Percentiles rank a stretch among this genome's conserved stretches.
Evolutionary conservation across 2,113 vertebrate species (phyloP).

Genomic region (Seriola quinqueradiata): DNA sequence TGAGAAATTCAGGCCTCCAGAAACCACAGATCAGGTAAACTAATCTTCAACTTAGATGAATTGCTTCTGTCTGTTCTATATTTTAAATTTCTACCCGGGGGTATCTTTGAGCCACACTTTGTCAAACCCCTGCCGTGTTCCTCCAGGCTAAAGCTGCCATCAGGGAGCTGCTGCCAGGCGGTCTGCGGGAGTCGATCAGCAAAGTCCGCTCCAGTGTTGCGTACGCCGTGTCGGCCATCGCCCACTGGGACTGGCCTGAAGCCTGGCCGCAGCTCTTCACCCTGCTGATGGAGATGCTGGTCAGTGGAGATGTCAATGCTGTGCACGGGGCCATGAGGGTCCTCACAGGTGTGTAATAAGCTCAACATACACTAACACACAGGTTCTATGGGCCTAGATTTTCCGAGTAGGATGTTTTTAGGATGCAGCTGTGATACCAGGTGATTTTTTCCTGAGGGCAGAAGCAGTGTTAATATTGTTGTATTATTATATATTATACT

Average conservation of each 20-base stretch:
- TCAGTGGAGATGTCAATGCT: constrained; percentile 94
- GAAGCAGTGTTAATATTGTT: too few species aligned
- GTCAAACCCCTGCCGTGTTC: not conserved
- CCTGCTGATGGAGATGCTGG: constrained; percentile 98
- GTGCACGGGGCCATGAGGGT: constrained; percentile 99
- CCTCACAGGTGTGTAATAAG: constrained; percentile 89
- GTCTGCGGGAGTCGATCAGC: constrained; percentile 96
- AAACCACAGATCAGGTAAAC: constrained; percentile 95
- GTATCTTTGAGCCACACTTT: not conserved
- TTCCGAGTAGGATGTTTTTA: not conserved
- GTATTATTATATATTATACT: too few species aligned
- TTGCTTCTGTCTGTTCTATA: not conserved
- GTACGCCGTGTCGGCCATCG: constrained; percentile 97
- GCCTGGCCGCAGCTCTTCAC: constrained; percentile 98
- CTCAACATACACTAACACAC: not conserved
- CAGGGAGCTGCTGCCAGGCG: constrained; percentile 91
- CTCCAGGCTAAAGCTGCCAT: constrained; percentile 94
- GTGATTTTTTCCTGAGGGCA: too few species aligned
- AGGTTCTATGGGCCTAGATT: not conserved
- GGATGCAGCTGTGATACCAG: too few species aligned
- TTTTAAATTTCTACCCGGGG: not conserved
- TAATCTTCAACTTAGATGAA: not conserved
- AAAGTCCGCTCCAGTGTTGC: constrained; percentile 98
- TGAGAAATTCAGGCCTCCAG: constrained; percentile 96
- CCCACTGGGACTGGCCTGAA: constrained; percentile 99